Evolutionary conservation across 2,797 vertebrate genomes (phyloP).

Genomic region (Bryconaethiops microstoma): DNA sequence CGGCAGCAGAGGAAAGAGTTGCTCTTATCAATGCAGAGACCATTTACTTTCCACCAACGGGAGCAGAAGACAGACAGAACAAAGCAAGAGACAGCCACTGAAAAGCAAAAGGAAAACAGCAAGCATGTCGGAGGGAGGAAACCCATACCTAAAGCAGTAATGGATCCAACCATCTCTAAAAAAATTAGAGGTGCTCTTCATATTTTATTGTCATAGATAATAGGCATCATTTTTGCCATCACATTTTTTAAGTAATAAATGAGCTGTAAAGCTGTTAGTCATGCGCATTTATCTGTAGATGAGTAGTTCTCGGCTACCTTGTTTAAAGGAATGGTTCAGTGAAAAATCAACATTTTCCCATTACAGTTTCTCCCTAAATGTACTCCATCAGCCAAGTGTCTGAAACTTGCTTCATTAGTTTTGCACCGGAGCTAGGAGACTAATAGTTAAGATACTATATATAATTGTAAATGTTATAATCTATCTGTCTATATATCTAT

Average conservation of each 20-base stretch:
- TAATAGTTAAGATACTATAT: too few species aligned
- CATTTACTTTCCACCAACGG: constrained; percentile 88
- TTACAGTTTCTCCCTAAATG: too few species aligned
- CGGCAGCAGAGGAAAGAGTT: constrained; percentile 84
- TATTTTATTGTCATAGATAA: not conserved
- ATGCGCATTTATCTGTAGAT: not conserved
- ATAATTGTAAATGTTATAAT: too few species aligned
- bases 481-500: too few species aligned
- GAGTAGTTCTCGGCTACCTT: not conserved
- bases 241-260: not conserved
- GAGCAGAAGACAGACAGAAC: constrained; percentile 79
- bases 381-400: not conserved
- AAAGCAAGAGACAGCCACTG: constrained; percentile 66
- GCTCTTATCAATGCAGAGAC: constrained; percentile 86
- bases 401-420: too few species aligned
- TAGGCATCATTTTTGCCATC: not conserved
- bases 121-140: constrained; percentile 59
- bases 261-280: not conserved
- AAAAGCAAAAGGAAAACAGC: constrained; percentile 58
- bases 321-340: not conserved
- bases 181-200: constrained; percentile 80
- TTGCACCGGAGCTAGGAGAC: too few species aligned
- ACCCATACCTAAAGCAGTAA: constrained; percentile 73
- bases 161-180: constrained; percentile 73
- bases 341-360: not conserved